phyloP scores from a whole-genome alignment of 2,888 invertebrate genomes.

The Ectemnius cavifrons region DNA sequence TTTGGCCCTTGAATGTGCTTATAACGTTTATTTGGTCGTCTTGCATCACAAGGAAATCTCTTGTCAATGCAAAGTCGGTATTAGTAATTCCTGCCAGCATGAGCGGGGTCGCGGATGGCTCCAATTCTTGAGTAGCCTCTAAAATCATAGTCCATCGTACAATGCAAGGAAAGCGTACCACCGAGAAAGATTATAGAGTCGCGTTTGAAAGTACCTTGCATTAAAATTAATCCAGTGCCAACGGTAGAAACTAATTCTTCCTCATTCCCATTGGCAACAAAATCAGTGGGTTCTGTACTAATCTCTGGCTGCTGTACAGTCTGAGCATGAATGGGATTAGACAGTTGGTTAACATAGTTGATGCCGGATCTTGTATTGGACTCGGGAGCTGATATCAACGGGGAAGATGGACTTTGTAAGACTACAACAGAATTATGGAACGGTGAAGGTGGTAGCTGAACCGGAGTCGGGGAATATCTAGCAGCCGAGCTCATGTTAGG shows the following conservation, averaged over 20 bases:
- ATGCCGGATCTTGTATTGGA: constrained; percentile 63
- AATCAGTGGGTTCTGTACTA: too few relatives aligned
- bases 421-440: constrained; percentile 74
- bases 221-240: constrained; percentile 72
- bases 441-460: constrained; percentile 73
- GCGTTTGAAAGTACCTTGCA: constrained; percentile 65
- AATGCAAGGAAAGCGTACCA: too few relatives aligned
- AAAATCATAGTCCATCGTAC: constrained; percentile 18
- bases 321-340: constrained; percentile 63
- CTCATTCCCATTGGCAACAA: constrained; percentile 67
- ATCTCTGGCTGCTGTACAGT: constrained; percentile 63
- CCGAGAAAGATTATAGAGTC: too few relatives aligned
- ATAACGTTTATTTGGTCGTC: constrained; percentile 75
- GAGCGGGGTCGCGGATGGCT: constrained; percentile 68
- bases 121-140: constrained; percentile 71
- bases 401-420: constrained; percentile 73
- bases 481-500: constrained; percentile 81
- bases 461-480: constrained; percentile 81
- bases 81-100: constrained; percentile 73
- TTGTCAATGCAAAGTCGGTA: constrained; percentile 70
- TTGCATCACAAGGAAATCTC: constrained; percentile 76
- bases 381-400: constrained; percentile 70
- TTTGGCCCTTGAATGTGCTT: constrained; percentile 70
- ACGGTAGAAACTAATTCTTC: constrained; percentile 71
- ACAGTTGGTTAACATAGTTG: constrained; percentile 67